phyloP scores from a whole-genome alignment of 2,113 vertebrate genomes.

The Gallinago undulata region DNA sequence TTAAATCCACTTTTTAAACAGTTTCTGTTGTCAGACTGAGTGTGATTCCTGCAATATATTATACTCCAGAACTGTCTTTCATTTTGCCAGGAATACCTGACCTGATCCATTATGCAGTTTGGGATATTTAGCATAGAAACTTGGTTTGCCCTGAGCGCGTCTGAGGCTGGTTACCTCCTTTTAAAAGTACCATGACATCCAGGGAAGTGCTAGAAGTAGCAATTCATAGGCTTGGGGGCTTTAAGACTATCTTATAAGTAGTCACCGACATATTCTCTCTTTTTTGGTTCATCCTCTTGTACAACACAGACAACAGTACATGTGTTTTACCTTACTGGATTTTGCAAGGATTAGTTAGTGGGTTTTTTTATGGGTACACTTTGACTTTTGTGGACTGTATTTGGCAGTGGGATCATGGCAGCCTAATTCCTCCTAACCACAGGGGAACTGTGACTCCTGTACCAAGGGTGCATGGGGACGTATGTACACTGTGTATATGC shows the following conservation, averaged over 20 bases:
- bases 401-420: neutral
- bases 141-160: neutral
- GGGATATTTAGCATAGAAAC: neutral
- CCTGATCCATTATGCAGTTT: too few species aligned
- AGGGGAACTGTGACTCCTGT: neutral
- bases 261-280: neutral
- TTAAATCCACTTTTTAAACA: neutral
- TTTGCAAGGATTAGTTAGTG: neutral
- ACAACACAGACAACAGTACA: neutral
- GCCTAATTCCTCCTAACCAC: rapidly evolving
- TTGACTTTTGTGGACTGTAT: neutral
- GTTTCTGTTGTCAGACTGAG: neutral
- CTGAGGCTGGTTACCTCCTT: neutral
- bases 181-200: neutral
- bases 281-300: neutral
- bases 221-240: neutral
- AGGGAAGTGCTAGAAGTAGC: neutral
- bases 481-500: neutral
- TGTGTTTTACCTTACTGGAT: neutral
- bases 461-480: neutral
- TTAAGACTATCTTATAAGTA: neutral
- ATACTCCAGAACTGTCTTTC: neutral
- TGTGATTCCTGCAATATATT: neutral
- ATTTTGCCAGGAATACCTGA: neutral
- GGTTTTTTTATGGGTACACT: neutral